Evolutionary conservation across 2,113 vertebrate species (phyloP).

Genomic region (Chrysemys picta): DNA sequence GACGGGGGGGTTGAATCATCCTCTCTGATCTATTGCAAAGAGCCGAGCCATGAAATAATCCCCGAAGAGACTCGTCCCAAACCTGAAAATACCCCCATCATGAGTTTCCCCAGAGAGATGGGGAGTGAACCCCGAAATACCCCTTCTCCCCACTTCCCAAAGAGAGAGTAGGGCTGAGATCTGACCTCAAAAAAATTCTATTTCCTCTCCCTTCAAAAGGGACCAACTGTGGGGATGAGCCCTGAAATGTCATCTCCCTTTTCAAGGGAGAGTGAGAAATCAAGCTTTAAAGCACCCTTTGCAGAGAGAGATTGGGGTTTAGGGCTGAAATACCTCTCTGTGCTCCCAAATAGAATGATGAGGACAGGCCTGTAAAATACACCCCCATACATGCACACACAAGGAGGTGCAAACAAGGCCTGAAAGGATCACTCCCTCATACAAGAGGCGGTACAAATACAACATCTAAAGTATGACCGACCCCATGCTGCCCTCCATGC

Average conservation of each 20-base stretch:
- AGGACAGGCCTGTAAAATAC: neutral
- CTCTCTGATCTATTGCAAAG: too few relatives aligned
- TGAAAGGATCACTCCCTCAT: neutral
- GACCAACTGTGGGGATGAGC: neutral
- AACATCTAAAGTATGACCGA: neutral
- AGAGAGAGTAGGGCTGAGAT: neutral
- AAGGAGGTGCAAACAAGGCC: neutral
- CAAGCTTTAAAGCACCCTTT: neutral
- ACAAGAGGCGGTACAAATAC: neutral
- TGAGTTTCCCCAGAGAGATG: neutral
- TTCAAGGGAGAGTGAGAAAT: neutral
- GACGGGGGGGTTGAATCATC: neutral
- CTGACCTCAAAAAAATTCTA: neutral
- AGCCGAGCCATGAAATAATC: neutral
- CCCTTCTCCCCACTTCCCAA: neutral
- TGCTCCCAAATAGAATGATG: neutral
- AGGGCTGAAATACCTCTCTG: neutral
- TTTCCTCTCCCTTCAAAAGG: neutral
- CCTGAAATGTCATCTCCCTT: neutral
- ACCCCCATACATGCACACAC: neutral
- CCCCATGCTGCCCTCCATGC: neutral
- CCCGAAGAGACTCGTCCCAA: neutral
- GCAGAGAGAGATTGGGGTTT: neutral
- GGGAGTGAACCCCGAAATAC: neutral
- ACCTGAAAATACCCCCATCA: neutral